phyloP scores from a whole-genome alignment of 1,140 invertebrate genomes.

The Elymnias hypermnestra region DNA sequence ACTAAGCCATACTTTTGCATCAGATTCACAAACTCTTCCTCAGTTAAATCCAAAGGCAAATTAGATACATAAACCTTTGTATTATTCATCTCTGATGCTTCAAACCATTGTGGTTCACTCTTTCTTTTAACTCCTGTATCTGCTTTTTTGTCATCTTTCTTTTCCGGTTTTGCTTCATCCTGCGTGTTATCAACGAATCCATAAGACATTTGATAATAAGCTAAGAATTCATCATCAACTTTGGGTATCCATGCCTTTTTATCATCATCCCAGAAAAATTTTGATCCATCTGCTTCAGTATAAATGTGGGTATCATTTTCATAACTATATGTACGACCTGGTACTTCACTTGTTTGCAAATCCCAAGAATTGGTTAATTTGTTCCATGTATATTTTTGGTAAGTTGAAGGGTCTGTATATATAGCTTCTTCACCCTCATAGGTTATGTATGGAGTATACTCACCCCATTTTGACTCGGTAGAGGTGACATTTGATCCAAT shows the following conservation, averaged over 20 bases:
- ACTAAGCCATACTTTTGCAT: slow-evolving; percentile 98
- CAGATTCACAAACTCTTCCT: slow-evolving; percentile 92
- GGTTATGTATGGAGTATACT: slow-evolving; percentile 66
- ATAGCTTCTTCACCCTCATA: slow-evolving; percentile 83
- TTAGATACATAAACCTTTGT: slow-evolving; percentile 98
- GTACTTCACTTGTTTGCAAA: slow-evolving; percentile 49
- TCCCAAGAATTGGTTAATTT: slow-evolving; percentile 80
- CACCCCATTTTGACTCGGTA: slow-evolving; percentile 26
- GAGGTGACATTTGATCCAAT: background rate
- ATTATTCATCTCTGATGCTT: slow-evolving; percentile 93
- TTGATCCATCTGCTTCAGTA: slow-evolving; percentile 91
- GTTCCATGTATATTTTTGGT: slow-evolving; percentile 83
- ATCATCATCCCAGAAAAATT: slow-evolving; percentile 93
- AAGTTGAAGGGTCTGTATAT: slow-evolving; percentile 83
- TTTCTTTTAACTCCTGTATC: slow-evolving; percentile 60
- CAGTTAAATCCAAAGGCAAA: slow-evolving; percentile 91
- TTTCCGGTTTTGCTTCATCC: slow-evolving; percentile 43
- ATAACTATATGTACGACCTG: slow-evolving; percentile 79
- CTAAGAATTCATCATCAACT: slow-evolving; percentile 98
- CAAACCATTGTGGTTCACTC: slow-evolving; percentile 89
- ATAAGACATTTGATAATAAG: slow-evolving; percentile 96
- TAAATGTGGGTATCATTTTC: slow-evolving; percentile 88
- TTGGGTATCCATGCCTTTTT: slow-evolving; percentile 98
- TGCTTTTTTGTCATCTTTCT: slow-evolving; percentile 41
- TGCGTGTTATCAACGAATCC: slow-evolving; percentile 84